Evolutionary conservation across 1,140 invertebrate genomes (phyloP).

Genomic region (Papilio xuthus): DNA sequence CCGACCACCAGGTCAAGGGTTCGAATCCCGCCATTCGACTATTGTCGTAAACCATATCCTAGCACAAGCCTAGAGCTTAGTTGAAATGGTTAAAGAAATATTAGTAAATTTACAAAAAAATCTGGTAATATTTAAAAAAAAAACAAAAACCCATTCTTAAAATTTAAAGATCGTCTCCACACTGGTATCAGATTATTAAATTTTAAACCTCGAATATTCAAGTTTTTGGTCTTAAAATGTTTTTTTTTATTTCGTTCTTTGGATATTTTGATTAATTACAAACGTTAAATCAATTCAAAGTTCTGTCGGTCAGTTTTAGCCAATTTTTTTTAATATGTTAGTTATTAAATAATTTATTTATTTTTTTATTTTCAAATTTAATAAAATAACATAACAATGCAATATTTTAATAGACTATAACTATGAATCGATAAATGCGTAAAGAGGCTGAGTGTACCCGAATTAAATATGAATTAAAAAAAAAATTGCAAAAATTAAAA

Average conservation of each 20-base stretch:
- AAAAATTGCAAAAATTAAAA: neutral
- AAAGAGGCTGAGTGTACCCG: conserved; percentile 2
- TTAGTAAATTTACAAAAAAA: too few relatives aligned
- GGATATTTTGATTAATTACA: neutral
- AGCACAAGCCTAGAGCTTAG: too few relatives aligned
- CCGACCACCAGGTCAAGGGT: too few relatives aligned
- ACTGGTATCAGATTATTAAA: too few relatives aligned
- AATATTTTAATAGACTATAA: conserved; percentile 2
- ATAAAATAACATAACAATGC: neutral
- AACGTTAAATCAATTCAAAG: neutral
- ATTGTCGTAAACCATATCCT: too few relatives aligned
- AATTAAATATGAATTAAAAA: neutral
- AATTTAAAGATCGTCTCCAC: too few relatives aligned
- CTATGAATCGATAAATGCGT: neutral
- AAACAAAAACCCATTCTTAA: too few relatives aligned
- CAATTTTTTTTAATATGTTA: neutral
- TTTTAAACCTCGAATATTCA: too few relatives aligned
- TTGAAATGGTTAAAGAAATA: too few relatives aligned
- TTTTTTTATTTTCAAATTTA: neutral
- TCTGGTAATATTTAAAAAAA: too few relatives aligned
- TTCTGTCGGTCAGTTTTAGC: conserved; percentile 13
- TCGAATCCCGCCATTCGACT: too few relatives aligned
- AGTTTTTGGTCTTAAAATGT: neutral
- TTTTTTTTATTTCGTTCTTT: neutral
- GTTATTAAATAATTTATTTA: neutral